Evolutionary conservation across 1,140 invertebrate species (phyloP).

Genomic region (Scaptomyza hsui): DNA sequence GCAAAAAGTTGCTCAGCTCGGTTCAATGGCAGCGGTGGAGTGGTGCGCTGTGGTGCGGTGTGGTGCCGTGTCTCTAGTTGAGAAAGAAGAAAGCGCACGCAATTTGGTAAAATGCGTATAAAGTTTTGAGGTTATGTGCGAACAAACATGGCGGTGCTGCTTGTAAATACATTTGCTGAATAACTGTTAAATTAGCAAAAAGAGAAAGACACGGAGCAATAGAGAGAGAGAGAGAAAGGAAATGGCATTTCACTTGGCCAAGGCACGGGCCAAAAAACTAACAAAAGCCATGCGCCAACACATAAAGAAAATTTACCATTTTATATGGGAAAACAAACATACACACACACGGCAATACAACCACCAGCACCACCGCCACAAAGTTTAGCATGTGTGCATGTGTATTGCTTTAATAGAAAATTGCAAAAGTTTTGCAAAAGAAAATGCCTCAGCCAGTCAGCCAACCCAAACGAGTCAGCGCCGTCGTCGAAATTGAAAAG

Average conservation of each 20-base stretch:
- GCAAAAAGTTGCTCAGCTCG: slow-evolving; percentile 53
- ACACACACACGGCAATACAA: slow-evolving; percentile 46
- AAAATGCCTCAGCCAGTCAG: slow-evolving; percentile 76
- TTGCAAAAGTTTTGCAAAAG: slow-evolving; percentile 81
- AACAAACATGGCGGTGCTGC: slow-evolving; percentile 70
- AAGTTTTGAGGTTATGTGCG: slow-evolving; percentile 73
- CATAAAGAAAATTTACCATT: slow-evolving; percentile 80
- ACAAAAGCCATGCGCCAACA: slow-evolving; percentile 69
- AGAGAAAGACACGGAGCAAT: slow-evolving; percentile 3
- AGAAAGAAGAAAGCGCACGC: slow-evolving; percentile 57
- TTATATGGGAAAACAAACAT: slow-evolving; percentile 67
- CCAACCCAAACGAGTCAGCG: slow-evolving; percentile 60
- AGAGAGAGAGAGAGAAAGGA: not conserved
- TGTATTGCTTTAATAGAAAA: slow-evolving; percentile 83
- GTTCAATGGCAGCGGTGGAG: slow-evolving; percentile 8
- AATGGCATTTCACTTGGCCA: slow-evolving; percentile 20
- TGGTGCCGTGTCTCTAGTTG: too few relatives aligned
- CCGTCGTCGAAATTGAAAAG: slow-evolving; percentile 74
- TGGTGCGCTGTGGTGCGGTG: not conserved
- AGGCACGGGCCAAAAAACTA: slow-evolving; percentile 68
- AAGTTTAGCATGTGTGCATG: slow-evolving; percentile 46
- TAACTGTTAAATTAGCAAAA: slow-evolving; percentile 57
- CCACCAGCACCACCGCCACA: slow-evolving; percentile 10
- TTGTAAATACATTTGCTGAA: slow-evolving; percentile 81
- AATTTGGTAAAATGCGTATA: slow-evolving; percentile 76